phyloP scores from a whole-genome alignment of 1,140 invertebrate genomes.

The Polypedilum vanderplanki region DNA sequence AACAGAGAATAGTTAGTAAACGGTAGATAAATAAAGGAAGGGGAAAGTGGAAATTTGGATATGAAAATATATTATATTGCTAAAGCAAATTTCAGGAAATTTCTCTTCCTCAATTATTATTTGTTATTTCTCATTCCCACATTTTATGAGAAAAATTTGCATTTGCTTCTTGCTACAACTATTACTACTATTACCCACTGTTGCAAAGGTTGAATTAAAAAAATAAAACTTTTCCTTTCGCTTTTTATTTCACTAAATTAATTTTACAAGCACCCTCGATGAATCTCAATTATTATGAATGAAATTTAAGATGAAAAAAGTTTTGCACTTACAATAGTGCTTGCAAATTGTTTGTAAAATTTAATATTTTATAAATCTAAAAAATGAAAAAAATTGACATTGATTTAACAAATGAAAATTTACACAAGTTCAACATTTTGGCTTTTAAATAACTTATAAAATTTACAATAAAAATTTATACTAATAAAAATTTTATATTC shows the following conservation, averaged over 20 bases:
- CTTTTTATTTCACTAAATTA: neutral
- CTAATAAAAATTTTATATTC: too few relatives aligned
- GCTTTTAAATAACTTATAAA: too few relatives aligned
- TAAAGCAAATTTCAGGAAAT: slow-evolving; percentile 4
- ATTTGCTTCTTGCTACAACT: neutral
- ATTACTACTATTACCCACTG: too few relatives aligned
- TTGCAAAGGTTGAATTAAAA: too few relatives aligned
- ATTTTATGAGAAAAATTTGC: neutral
- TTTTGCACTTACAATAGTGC: too few relatives aligned
- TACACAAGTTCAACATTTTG: too few relatives aligned
- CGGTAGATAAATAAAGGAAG: neutral
- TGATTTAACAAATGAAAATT: slow-evolving; percentile 29
- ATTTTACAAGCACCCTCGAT: slow-evolving; percentile 8
- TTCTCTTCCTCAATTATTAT: slow-evolving; percentile 1
- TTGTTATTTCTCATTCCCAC: neutral
- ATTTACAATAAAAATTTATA: too few relatives aligned
- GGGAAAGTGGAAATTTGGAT: neutral
- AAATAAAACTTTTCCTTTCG: too few relatives aligned
- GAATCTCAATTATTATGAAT: neutral
- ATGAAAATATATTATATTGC: neutral
- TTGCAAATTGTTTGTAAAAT: too few relatives aligned
- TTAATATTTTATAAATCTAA: too few relatives aligned
- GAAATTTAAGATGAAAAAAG: too few relatives aligned
- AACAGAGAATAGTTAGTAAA: neutral
- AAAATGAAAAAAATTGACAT: too few relatives aligned